Percentiles rank a stretch among this genome's conserved stretches.
Evolutionary conservation across 2,797 vertebrate genomes (phyloP).

Genomic region (Ctenochaetus hawaiiensis): DNA sequence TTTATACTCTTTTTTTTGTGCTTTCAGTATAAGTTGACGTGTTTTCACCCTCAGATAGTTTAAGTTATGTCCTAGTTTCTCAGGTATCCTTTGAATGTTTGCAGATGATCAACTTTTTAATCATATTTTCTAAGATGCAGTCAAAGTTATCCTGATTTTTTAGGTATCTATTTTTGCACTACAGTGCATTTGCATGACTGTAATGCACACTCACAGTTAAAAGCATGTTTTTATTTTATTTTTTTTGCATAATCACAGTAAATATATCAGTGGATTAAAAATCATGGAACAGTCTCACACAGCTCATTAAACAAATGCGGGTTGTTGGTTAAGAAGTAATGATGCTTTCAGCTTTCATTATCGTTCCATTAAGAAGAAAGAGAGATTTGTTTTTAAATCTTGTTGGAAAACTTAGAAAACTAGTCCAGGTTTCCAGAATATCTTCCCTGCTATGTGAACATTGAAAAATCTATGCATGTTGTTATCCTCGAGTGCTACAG

Average conservation of each 20-base stretch:
- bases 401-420: constrained; percentile 38
- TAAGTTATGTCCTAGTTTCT: constrained; percentile 76
- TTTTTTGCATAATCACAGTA: constrained; percentile 28
- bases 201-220: constrained; percentile 54
- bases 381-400: constrained; percentile 45
- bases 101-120: constrained; percentile 68
- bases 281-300: constrained; percentile 8
- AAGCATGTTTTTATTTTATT: constrained; percentile 52
- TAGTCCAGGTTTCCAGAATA: constrained; percentile 58
- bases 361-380: constrained; percentile 38
- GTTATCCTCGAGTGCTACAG: constrained; percentile 71
- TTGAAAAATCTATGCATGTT: constrained; percentile 86
- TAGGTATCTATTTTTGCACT: constrained; percentile 80
- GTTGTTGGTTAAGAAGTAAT: constrained; percentile 13
- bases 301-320: constrained; percentile 13
- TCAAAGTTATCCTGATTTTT: constrained; percentile 72
- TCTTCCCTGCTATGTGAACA: constrained; percentile 78
- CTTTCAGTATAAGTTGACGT: constrained; percentile 52
- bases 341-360: constrained; percentile 29
- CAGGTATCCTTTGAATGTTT: constrained; percentile 84
- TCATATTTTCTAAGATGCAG: constrained; percentile 78
- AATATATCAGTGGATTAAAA: constrained; percentile 22
- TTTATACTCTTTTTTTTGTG: constrained; percentile 60
- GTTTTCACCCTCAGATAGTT: constrained; percentile 54
- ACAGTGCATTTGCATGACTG: constrained; percentile 78